Base-by-base conservation (phyloP, 2,113 vertebrate genomes). In the Penelope pileata region DNA sequence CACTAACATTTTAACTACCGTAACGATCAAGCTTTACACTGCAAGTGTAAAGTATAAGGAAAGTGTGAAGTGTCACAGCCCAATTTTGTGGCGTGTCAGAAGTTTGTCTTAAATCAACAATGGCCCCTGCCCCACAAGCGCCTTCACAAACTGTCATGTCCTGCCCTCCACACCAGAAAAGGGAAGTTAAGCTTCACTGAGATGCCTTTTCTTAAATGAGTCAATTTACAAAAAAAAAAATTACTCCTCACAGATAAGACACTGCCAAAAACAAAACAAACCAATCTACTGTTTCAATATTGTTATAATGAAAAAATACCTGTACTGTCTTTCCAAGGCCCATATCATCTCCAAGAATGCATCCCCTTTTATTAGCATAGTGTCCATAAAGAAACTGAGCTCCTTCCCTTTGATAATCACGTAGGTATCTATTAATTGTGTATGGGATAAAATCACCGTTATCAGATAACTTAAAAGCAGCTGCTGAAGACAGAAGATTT, bases 261-360 rank as follows among this genome's bases (percentile, higher is more conserved):
- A 26, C 3, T 53, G n/a, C 4, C 30, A 23, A 58, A 51, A 73
- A n/a, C 60, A 19, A 30, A n/a, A 4, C 2, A 63, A 56, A 56
- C 17, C 9, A 54, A 56, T 4, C 22, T 43, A 17, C 23, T 72
- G 3, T 59, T 14, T 42, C 32, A 74, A 3, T 5, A 2, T 56
- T 40, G 7, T 63, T 27, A 40, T 12, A 40, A 53, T 26, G 62
- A 78, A 78, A 38, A 12, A 95, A 86, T 98, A 99, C 99, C 99
- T 99, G 99, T 84, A 99, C 96, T 77, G 99, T 99, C 97, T 99
- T 99, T 89, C 99, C 99, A 80, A 99, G 98, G 58, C 99, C 99
- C 99, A 99, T 99, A 91, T 99, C 99, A 91, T 99, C 99, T 64
- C 99, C 99, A 88, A 99, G 98, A 96, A 99, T 98, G 95, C 99